phyloP scores from a whole-genome alignment of 2,113 vertebrate species.

The Passer domesticus region DNA sequence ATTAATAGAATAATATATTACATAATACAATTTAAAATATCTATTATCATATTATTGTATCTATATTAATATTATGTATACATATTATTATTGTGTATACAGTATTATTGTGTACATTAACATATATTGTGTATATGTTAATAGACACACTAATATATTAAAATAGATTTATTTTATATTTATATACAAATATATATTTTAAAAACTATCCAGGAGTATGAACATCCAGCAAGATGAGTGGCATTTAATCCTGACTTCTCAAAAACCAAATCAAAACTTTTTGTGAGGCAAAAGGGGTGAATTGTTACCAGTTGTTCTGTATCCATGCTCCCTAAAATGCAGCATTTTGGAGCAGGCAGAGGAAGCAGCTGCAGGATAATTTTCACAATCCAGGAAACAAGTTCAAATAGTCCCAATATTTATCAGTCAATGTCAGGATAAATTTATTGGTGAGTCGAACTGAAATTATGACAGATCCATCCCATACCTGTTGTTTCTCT shows the following conservation, averaged over 20 bases:
- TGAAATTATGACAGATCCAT: conserved; percentile 21
- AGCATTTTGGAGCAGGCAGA: neutral
- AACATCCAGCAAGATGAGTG: neutral
- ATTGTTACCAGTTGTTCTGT: rapidly evolving
- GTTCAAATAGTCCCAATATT: conserved; percentile 9
- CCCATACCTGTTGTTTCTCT: conserved; percentile 19
- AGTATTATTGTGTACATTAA: neutral
- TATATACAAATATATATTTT: neutral
- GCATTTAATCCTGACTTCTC: neutral
- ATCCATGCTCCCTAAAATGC: neutral
- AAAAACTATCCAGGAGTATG: neutral
- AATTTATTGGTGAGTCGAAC: neutral
- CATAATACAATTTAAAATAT: neutral
- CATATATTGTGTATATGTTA: neutral
- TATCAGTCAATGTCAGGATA: conserved; percentile 25
- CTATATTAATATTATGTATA: neutral
- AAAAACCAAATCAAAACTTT: rapidly evolving
- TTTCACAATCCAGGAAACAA: conserved; percentile 1
- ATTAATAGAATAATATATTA: neutral
- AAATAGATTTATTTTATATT: neutral
- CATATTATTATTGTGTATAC: neutral
- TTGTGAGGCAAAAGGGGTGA: rapidly evolving
- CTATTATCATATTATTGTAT: neutral
- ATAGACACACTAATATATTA: neutral
- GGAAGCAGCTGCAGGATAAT: conserved; percentile 12